Conservation (phyloP, 2,888 invertebrate species). For the Sminthurinus aureus region DNA sequence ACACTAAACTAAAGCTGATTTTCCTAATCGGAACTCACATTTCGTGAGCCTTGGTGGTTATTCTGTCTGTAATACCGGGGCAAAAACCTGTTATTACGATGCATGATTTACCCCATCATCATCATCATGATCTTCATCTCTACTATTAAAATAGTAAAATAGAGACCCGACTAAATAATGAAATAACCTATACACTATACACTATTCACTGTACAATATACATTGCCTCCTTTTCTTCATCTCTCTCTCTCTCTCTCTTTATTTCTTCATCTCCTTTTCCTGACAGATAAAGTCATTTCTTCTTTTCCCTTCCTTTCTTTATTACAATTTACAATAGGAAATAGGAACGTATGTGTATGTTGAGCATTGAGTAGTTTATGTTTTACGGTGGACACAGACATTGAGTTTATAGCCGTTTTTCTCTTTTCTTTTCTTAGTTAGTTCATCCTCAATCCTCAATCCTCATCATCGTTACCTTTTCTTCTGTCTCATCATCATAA, state of each 20-base stretch:
- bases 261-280: conserved; percentile 45
- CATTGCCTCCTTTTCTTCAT: not conserved
- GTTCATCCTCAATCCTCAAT: conserved; percentile 7
- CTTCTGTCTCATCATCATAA: too few species aligned
- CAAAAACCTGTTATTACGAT: conserved; percentile 60
- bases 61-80: conserved; percentile 57
- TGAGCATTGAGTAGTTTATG: not conserved
- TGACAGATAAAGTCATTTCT: conserved; percentile 55
- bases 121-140: conserved; percentile 17
- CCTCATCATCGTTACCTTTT: not conserved
- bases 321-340: too few species aligned
- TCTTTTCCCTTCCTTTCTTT: conserved; percentile 17
- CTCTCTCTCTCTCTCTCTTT: conserved; percentile 28
- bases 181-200: not conserved
- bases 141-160: conserved; percentile 32
- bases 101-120: conserved; percentile 57
- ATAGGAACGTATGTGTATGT: too few species aligned
- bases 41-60: conserved; percentile 60
- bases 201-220: not conserved
- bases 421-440: conserved; percentile 12
- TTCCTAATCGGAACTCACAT: conserved; percentile 60
- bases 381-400: not conserved
- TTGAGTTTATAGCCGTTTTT: conserved; percentile 10
- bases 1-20: conserved; percentile 48
- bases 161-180: conserved; percentile 36